Conservation (phyloP, 2,113 vertebrate genomes). For the Zeus faber region DNA sequence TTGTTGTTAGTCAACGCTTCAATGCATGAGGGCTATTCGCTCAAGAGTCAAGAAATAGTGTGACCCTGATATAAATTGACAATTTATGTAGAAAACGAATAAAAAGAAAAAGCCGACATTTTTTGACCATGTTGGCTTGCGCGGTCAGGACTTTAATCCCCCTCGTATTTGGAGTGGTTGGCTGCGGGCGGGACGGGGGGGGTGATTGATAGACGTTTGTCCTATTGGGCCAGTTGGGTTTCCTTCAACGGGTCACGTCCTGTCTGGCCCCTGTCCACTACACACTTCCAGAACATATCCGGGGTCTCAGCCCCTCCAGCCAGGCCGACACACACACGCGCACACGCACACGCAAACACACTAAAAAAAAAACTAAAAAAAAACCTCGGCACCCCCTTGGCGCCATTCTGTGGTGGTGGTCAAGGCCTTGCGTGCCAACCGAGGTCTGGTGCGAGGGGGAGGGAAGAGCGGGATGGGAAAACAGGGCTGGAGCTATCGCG, state of each 20-base stretch:
- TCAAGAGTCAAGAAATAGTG: neutral
- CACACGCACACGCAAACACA: constrained; percentile 1
- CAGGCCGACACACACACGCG: constrained; percentile 2
- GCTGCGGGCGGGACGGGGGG: constrained; percentile 45
- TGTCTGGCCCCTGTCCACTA: constrained; percentile 76
- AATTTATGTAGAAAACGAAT: too few relatives aligned
- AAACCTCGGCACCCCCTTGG: constrained; percentile 33
- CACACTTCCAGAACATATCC: constrained; percentile 78
- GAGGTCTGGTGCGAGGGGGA: constrained; percentile 35
- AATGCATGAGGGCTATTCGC: too few relatives aligned
- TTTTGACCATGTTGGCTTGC: neutral
- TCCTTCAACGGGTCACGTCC: constrained; percentile 75
- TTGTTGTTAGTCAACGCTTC: too few relatives aligned
- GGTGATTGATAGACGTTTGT: constrained; percentile 70
- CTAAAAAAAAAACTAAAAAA: neutral
- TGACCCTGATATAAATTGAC: constrained; percentile 5
- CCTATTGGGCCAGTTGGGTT: constrained; percentile 59
- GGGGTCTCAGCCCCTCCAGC: constrained; percentile 57
- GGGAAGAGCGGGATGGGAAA: constrained; percentile 37
- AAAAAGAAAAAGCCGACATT: constrained; percentile 7
- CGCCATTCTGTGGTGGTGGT: constrained; percentile 33
- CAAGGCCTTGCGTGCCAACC: constrained; percentile 62
- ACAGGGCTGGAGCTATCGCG: constrained; percentile 47
- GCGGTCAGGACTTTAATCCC: constrained; percentile 27
- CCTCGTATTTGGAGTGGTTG: constrained; percentile 59